Base-by-base conservation (phyloP, 1,140 invertebrate species). In the Drosophila bocqueti region DNA sequence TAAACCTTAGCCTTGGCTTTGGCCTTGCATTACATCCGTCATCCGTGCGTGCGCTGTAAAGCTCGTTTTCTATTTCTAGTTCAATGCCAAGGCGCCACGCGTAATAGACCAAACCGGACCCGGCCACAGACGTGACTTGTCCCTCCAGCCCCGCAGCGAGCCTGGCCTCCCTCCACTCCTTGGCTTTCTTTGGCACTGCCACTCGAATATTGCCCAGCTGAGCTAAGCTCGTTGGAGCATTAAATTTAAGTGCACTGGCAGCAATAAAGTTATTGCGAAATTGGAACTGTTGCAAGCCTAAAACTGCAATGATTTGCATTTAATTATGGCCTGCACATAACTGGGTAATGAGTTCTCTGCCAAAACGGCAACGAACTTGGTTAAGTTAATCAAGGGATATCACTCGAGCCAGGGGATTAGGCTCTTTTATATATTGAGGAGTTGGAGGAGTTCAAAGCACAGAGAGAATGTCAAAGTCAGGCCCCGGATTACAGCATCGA, bases 291-390 rank as follows among this genome's bases (percentile, higher is more conserved):
- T 42, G 50, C 24, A 49, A 54, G 63, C 47, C 58, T 34, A n/a
- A 46, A 54, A 49, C 43, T 36, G 7, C 31, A 50, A 46, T 40
- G 31, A 83, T 84, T 81, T 83, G 72, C 76, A 84, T 84, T 83
- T 83, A 84, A 83, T 81, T 71, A 81, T 38, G 50, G 40, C 31
- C 29, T 10, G 26, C 2, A 24, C 8, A 16, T 38, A 10, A 2
- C 8, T 10, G 15, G 18, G 10, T 38, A 38, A 55, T 38, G 11
- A 18, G 42, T 43, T n/a, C 40, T 8, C 7, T 16, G 0, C 31
- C 9, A n/a, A 42, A 42, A n/a, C n/a, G 16, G 26, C 45, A 24
- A 21, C 18, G 31, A 36, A 16, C 7, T 21, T 3, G 34, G 3
- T 3, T 18, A 1, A 4, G 21, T 26, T 46, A 1, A 13, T 24